Evolutionary conservation across 2,113 vertebrate species (phyloP), one percentile per base, ranked within the genome.

Genomic region (Oryzias celebensis): DNA sequence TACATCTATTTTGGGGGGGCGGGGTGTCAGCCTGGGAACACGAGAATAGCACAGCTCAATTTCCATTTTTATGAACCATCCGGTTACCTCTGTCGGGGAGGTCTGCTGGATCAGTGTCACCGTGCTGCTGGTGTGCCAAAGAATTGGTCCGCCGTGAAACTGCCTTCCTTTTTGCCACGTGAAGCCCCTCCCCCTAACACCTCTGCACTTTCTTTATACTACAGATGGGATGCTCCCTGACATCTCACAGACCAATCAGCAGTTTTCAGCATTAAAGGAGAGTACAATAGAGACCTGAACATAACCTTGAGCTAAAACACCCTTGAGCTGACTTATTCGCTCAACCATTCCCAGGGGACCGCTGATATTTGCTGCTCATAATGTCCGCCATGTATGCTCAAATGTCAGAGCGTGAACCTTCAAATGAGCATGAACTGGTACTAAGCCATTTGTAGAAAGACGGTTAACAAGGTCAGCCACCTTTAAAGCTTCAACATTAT

Each of bases 1-100:
- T 67, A 57, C 52, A 46, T 76, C 59, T 81, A 68, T 72, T 72
- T 71, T 79, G 70, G 73, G 66, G 72, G 52, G 59, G 50, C 65
- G 26, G 66, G 22, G 64, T 31, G 73, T 67, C 61, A 75, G 79
- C 62, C 47, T 41, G 65, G 28, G 51, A 56, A 20, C 54, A 52
- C 51, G 52, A 76, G 77, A 81, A 82, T 78, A 87, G 79, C 77
- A 82, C 42, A 58, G 84, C 87, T 89, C 84, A 69, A 91, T 92
- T 91, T 93, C 90, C 89, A 91, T 92, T 91, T 91, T 91, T 91
- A 91, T 92, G 83, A 91, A 90, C 87, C 91, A 87, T 89, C 87
- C 75, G 58, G 84, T 91, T 89, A 75, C 84, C 81, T 87, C 82
- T 88, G 85, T 88, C 85, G 82, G 78, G 68, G 77, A 79, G 87